Evolutionary conservation across 2,888 invertebrate species (phyloP), one percentile per base, ranked within the genome.

Genomic region (Anorthoa munda): DNA sequence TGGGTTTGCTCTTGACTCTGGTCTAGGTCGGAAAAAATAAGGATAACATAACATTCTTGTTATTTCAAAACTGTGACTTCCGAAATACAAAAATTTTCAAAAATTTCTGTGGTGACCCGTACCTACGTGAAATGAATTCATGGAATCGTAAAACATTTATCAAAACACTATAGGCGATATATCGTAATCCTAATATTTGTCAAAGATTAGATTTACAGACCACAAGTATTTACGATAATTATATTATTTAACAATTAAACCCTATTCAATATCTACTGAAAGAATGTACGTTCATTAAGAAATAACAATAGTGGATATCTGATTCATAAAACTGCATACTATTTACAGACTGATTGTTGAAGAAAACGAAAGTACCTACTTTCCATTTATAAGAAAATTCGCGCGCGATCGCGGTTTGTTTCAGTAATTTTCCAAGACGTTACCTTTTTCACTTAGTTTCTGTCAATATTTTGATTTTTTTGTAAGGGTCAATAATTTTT

Each of bases 111-210:
- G 46, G 7, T 45, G 4, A 46, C 23, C n/a, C 13, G 9, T 31
- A 2, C 50, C 15, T n/a, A 2, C 50, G n/a, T 61, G 21, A 12
- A 18, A 53, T 1, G 4, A 48, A 70, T 18, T 18, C 5, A 31
- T 77, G 2, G 26, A 13, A 31, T 21, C 39, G 23, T 18, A 55
- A 31, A 21, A 13, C 48, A 55, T 31, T 17, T 63, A 59, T 45
- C 23, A 64, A 66, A 81, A 65, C 45, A 65, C 58, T 21, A 18
- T 59, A 55, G 13, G 23, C 61, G 26, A 45, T 0, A 39, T 76
- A 78, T 79, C 81, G 7, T 74, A 58, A 80, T 80, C 61, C 84
- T 23, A 68, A 68, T 48, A 66, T 80, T 80, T 81, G 53, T 39
- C 9, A 3, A 51, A 65, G 84, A 81, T 81, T 73, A 84, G 53